A percentile compares a stretch with the other conserved stretches of the same genome.
Evolutionary conservation across 2,113 vertebrate species (phyloP).

Genomic region (Notothenia rossii): DNA sequence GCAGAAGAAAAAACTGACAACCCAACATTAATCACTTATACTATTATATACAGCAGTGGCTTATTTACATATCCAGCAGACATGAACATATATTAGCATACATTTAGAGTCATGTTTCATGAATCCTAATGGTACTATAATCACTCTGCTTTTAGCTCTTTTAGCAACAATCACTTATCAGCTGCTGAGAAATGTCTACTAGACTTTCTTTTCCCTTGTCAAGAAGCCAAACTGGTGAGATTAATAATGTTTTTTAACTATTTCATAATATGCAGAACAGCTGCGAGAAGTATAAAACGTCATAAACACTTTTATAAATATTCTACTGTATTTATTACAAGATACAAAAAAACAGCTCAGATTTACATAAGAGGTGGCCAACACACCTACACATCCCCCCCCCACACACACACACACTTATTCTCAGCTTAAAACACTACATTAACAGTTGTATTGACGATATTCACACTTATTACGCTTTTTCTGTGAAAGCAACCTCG

Average conservation of each 20-base stretch:
- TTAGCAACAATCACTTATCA: not conserved
- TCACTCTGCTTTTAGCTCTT: not conserved
- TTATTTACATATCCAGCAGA: not conserved
- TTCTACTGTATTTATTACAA: not conserved
- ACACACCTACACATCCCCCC: conserved; percentile 17
- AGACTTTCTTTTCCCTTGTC: not conserved
- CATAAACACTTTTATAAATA: too few species aligned
- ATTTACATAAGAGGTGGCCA: conserved; percentile 29
- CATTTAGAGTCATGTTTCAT: not conserved
- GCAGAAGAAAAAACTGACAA: not conserved
- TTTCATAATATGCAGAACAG: not conserved
- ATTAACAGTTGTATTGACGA: not conserved
- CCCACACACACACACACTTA: conserved; percentile 3
- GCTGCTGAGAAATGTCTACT: not conserved
- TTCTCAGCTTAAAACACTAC: too few species aligned
- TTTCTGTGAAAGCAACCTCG: conserved; percentile 10
- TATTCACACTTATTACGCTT: conserved; percentile 16
- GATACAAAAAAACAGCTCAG: conserved; percentile 25
- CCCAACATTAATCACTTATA: not conserved
- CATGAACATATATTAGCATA: not conserved
- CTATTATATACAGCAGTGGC: not conserved
- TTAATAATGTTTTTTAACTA: not conserved
- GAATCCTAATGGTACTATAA: not conserved
- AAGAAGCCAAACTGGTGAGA: not conserved
- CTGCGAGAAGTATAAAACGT: too few species aligned